Percentiles rank a stretch among this genome's conserved stretches.
phyloP scores from a whole-genome alignment of 2,113 vertebrate species.

The Ailuropoda melanoleuca region DNA sequence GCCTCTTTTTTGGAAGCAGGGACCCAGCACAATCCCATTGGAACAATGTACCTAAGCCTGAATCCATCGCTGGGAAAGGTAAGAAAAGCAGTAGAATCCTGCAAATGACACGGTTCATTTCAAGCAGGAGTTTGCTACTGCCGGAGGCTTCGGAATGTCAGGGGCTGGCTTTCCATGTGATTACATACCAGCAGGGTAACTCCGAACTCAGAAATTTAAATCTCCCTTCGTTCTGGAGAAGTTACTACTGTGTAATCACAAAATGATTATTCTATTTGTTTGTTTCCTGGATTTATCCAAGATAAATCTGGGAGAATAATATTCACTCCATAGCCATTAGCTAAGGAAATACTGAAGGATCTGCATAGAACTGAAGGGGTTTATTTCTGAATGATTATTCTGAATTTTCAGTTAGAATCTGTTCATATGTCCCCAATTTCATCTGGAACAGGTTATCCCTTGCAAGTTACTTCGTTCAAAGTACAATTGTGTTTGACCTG shows the following conservation, averaged over 20 bases:
- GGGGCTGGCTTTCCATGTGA: neutral
- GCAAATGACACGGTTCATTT: neutral
- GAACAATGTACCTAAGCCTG: neutral
- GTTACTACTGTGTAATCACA: neutral
- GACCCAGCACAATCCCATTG: neutral
- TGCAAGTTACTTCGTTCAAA: conserved; percentile 33
- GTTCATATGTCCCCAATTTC: neutral
- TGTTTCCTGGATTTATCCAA: conserved; percentile 18
- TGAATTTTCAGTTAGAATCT: conserved; percentile 46
- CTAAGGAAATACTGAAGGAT: neutral
- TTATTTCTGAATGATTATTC: neutral
- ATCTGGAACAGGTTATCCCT: neutral
- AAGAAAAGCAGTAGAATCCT: neutral
- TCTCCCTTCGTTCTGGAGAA: neutral
- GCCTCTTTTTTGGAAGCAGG: neutral
- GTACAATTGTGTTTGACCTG: conserved; percentile 39
- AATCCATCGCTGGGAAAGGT: neutral
- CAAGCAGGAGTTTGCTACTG: neutral
- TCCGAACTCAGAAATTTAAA: conserved; percentile 22
- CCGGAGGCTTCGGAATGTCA: neutral
- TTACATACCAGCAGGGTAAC: neutral
- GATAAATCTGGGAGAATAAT: neutral
- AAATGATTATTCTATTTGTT: neutral
- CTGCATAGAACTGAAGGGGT: neutral
- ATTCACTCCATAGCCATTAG: neutral